A percentile compares a stretch with the other conserved stretches of the same genome.
Evolutionary conservation across 2,888 invertebrate genomes (phyloP).

Genomic region (Pharmacophagus antenor): DNA sequence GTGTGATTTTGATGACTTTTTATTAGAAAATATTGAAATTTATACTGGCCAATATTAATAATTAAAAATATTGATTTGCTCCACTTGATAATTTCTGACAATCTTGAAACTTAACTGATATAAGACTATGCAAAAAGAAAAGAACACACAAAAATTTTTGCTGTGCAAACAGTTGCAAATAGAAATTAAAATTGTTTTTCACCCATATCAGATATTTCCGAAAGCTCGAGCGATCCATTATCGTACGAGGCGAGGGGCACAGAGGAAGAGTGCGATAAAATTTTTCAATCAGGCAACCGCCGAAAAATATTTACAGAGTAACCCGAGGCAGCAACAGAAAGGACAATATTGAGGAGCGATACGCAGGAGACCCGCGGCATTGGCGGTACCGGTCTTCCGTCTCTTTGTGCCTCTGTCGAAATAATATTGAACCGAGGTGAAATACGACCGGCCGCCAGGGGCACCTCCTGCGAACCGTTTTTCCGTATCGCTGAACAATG

Average conservation of each 20-base stretch:
- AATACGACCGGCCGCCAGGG: conserved; percentile 73
- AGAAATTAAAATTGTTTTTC: conserved; percentile 20
- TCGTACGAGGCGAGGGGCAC: conserved; percentile 56
- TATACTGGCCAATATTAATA: no score
- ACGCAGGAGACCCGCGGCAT: conserved; percentile 66
- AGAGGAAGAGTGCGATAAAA: conserved; percentile 71
- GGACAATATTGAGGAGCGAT: conserved; percentile 76
- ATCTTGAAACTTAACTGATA: no score
- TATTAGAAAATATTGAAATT: no score
- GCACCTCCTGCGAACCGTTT: conserved; percentile 71
- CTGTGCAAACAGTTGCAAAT: background rate
- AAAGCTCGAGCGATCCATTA: conserved; percentile 60
- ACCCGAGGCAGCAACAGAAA: conserved; percentile 67
- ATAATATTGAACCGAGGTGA: conserved; percentile 78
- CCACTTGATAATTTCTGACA: no score
- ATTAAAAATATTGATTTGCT: no score
- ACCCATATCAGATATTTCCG: conserved; percentile 22
- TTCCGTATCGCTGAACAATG: conserved; percentile 73
- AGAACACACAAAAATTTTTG: no score
- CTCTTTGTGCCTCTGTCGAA: conserved; percentile 76
- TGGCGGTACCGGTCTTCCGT: conserved; percentile 66
- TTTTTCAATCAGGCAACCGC: conserved; percentile 75
- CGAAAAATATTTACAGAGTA: conserved; percentile 79
- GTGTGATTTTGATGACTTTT: no score
- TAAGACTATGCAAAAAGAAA: no score